Conservation (phyloP, 2,888 invertebrate genomes). For the Tetragnatha montana region DNA sequence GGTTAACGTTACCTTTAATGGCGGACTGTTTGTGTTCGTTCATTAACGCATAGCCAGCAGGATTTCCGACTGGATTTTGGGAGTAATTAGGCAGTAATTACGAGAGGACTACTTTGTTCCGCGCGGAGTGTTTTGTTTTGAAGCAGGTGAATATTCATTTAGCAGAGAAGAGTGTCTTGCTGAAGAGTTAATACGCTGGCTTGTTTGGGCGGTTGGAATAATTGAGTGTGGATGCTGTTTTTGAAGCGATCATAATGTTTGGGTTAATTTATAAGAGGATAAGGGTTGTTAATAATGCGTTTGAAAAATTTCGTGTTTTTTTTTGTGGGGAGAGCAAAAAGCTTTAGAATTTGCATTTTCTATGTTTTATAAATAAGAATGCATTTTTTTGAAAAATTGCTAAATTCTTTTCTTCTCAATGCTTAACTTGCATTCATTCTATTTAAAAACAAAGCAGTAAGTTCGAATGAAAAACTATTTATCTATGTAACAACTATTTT, state of each 20-base stretch:
- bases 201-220: neutral
- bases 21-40: slow-evolving; percentile 28
- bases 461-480: no score
- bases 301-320: no score
- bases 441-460: no score
- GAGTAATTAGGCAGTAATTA: slow-evolving; percentile 32
- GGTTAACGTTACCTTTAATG: slow-evolving; percentile 38
- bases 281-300: no score
- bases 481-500: no score
- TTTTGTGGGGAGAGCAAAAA: no score
- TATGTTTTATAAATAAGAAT: no score
- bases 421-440: no score
- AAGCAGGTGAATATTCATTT: neutral
- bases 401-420: no score
- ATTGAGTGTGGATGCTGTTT: neutral
- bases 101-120: neutral
- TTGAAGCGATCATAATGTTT: neutral
- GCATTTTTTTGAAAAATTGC: no score
- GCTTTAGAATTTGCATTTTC: no score
- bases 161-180: neutral
- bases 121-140: neutral
- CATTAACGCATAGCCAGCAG: slow-evolving; percentile 38
- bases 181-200: neutral
- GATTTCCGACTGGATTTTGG: neutral
- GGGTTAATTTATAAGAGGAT: no score